Evolutionary conservation across 2,797 vertebrate species (phyloP), one percentile per base, ranked within the genome.

Genomic region (Silurus aristotelis): DNA sequence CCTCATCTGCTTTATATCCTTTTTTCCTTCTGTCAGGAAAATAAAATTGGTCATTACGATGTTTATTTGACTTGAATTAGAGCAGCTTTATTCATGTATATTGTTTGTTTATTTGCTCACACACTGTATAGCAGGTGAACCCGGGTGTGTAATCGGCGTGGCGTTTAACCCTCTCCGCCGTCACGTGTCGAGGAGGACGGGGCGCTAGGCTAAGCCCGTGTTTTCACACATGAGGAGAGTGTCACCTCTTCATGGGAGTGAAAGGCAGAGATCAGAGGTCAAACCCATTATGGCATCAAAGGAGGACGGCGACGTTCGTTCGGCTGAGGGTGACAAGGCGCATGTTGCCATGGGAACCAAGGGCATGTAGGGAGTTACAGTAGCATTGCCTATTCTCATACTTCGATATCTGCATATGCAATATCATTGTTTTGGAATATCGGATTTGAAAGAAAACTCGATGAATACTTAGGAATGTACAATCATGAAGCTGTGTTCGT

Each of bases 201-300:
- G 61, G 87, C 91, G 89, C 87, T 86, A 14, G 85, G 84, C 77
- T 83, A 84, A 86, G 80, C 89, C 90, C 71, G 82, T 86, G 81
- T 92, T 90, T 92, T 93, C 91, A 92, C 92, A 90, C 90, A 89
- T 86, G 82, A 84, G 83, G 77, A 86, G 89, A 85, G 89, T 90
- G 91, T 93, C 92, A 91, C 67, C 76, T 90, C 90, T 90, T 89
- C 90, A 87, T 89, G 91, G 87, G 89, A 85, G 89, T 85, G 82
- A 87, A 90, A 91, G 92, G 87, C 91, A 91, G 87, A 92, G 94
- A 89, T 93, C 92, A 93, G 84, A 90, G 94, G 93, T 94, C 93
- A 95, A 93, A 94, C 91, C 95, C 93, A 95, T 96, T 95, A 94
- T 48, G 84, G 90, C 79, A 91, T 93, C 92, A 91, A 84, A 88